Base-by-base conservation (phyloP, 2,797 vertebrate genomes). In the Apogon talboti region DNA sequence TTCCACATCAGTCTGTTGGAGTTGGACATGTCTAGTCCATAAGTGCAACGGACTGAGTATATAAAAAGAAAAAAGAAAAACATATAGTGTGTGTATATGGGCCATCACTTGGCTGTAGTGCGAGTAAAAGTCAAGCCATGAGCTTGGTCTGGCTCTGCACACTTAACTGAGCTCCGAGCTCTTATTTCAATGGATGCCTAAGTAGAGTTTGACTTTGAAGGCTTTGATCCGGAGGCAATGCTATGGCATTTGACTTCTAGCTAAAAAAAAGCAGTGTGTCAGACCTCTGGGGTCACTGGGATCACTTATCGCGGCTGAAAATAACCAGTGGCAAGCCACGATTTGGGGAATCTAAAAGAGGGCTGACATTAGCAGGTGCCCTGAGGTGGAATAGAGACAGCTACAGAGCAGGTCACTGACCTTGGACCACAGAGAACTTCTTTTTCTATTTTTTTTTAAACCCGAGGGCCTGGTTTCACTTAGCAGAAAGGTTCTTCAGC, bases 151-250 rank as follows among this genome's bases (percentile, higher is more conserved):
- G 78, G 68, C 84, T 87, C 74, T 84, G 63, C 77, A 86, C 91
- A 90, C 90, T 91, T 88, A 86, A 61, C 85, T 72, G 66, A 85
- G 88, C 89, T 90, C 55, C 78, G 79, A 90, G 92, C 89, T 93
- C 92, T 90, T 81, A 92, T 94, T 94, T 94, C 92, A 93, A 92
- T 91, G 85, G 91, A 86, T 82, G 90, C 89, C 91, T 92, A 94
- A 93, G 90, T 92, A 91, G 88, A 93, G 91, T 88, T 93, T 89
- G 89, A 93, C 93, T 94, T 93, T 93, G 92, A 93, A 93, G 89
- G 88, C 91, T 92, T 93, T 92, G 91, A 93, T 92, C 93, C 89
- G 68, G 84, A 90, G 91, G 93, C 92, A 82, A 91, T 92, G 90
- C 91, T 91, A 87, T 93, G 92, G 90, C 92, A 92, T 94, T 93